phyloP scores from a whole-genome alignment of 2,888 invertebrate species.

The Sminthurides aquaticus region DNA sequence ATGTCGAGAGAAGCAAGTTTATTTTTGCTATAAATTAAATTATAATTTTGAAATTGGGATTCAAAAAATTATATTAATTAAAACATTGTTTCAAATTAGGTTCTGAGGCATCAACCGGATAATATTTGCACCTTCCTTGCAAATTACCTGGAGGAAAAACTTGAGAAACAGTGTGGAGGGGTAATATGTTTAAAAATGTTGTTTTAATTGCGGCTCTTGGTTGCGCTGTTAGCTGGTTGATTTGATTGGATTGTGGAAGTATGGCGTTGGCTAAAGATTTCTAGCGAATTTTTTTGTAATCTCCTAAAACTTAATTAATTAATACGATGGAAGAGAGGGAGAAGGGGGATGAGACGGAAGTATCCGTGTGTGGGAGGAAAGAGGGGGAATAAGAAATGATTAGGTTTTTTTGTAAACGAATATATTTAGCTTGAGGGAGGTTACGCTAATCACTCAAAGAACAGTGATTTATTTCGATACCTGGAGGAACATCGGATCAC shows the following conservation, averaged over 20 bases:
- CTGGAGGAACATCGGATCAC: slow-evolving; percentile 26
- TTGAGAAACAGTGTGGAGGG: slow-evolving; percentile 20
- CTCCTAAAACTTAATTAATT: no score
- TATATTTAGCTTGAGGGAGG: not conserved
- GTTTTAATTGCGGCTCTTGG: no score
- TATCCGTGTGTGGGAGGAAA: no score
- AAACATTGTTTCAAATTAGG: slow-evolving; percentile 18
- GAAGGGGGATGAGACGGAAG: no score
- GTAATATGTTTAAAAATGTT: no score
- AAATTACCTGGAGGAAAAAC: slow-evolving; percentile 29
- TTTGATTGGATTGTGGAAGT: no score
- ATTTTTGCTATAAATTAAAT: not conserved
- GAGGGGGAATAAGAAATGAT: no score
- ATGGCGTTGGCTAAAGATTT: not conserved
- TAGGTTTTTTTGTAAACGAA: not conserved
- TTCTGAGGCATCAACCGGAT: slow-evolving; percentile 32
- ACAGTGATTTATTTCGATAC: slow-evolving; percentile 28
- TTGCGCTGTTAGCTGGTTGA: not conserved
- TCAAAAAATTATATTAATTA: not conserved
- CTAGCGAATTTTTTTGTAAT: no score
- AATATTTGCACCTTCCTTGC: slow-evolving; percentile 38
- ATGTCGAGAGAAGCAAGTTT: slow-evolving; percentile 34
- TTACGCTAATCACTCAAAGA: not conserved
- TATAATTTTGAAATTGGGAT: no score
- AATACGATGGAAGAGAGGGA: no score